Base-by-base conservation (phyloP, 2,888 invertebrate species). In the Polyploca ridens region DNA sequence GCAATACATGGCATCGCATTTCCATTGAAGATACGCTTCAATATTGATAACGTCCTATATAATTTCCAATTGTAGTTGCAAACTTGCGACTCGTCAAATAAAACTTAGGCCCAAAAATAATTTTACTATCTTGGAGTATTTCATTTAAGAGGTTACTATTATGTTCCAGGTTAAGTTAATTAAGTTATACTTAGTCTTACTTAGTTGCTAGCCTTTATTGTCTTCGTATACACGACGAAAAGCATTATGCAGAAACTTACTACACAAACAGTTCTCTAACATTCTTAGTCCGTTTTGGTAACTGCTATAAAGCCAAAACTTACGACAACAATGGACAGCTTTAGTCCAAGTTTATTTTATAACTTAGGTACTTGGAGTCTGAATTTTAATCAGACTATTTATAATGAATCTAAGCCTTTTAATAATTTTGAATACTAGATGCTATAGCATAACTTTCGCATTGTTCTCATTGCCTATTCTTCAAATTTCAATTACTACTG, bases 171-270 rank as follows among this genome's bases (percentile, higher is more conserved):
- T n/a, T 6, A 5, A 46, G 46, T n/a, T 46, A n/a, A 46, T 46
- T 46, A 41, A 13, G 46, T 46, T 6, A n/a, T n/a, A 19, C 54
- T 11, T 33, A 13, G 46, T 46, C 1, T 6, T n/a, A 19, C 54
- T 11, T 33, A 64, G 64, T 63, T 68, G 13, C 8, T 41, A 61
- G 61, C 44, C 44, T 61, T 38, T 13, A 16, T 63, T 58, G 59
- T 46, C 41, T 54, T 41, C n/a, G 33, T 64, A 57, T 16, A 54
- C 8, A 19, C 19, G 19, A 19, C 54, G 10, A 41, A 41, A 41
- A 13, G 41, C 41, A 41, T 41, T 54, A n/a, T 54, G 10, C 54
- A 19, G 19, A 14, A 54, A 54, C n/a, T 54, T 54, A 19, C 19
- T 54, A 10, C 2, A 49, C 14, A 49, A 49, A 54, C 19, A 54